Evolutionary conservation across 1,140 invertebrate genomes (phyloP).

Genomic region (Microplitis mediator): DNA sequence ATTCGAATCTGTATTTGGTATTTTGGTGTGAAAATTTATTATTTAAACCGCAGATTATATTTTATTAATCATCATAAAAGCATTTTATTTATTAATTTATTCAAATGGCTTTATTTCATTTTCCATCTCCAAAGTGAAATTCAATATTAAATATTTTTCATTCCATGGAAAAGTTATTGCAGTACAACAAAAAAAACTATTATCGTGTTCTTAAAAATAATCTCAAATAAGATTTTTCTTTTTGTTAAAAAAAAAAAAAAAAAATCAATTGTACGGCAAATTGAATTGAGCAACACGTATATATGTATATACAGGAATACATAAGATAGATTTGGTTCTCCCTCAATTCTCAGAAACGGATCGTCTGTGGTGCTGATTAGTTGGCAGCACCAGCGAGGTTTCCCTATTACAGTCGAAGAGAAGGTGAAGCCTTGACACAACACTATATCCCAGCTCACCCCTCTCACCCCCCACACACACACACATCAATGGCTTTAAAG

Average conservation of each 20-base stretch:
- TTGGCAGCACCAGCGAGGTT: conserved; percentile 17
- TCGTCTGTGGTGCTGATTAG: conserved; percentile 29
- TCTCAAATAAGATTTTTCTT: background rate
- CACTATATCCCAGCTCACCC: conserved; percentile 1
- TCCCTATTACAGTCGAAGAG: conserved; percentile 5
- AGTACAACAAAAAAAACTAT: background rate
- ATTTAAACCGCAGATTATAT: too few relatives aligned
- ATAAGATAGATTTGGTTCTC: background rate
- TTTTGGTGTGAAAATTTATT: too few relatives aligned
- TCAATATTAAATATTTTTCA: background rate
- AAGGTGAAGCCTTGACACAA: conserved; percentile 24
- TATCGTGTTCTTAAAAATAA: background rate
- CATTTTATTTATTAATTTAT: too few relatives aligned
- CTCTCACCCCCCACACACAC: background rate
- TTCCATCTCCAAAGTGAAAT: background rate
- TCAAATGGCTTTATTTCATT: background rate
- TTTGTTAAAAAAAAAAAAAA: background rate
- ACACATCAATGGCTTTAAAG: conserved; percentile 38
- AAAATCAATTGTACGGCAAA: background rate
- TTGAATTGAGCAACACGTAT: background rate
- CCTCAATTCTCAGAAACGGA: conserved; percentile 9
- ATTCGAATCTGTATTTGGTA: too few relatives aligned
- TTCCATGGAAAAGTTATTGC: too few relatives aligned
- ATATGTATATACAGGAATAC: background rate
- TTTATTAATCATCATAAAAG: too few relatives aligned